A percentile compares a stretch with the other conserved stretches of the same genome.
Conservation (phyloP, 2,888 invertebrate species). For the Trachelus stipa region DNA sequence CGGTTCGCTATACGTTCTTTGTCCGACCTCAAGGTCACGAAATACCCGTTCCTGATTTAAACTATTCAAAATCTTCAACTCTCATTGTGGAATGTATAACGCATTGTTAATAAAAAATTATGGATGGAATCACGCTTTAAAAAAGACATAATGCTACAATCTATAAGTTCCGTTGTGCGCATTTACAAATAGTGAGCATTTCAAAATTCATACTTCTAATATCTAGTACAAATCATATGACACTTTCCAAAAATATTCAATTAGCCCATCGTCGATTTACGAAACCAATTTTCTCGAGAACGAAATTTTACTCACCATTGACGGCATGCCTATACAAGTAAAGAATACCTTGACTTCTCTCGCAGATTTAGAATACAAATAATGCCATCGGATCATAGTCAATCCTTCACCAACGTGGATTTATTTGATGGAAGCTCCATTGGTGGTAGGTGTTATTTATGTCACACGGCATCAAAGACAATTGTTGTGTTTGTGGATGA, state of each 20-base stretch:
- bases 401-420: conserved; percentile 72
- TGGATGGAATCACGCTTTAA: neutral
- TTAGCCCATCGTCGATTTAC: neutral
- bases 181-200: neutral
- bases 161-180: neutral
- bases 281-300: neutral
- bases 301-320: neutral
- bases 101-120: neutral
- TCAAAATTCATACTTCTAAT: neutral
- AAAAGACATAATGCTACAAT: neutral
- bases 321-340: neutral
- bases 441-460: conserved; percentile 87
- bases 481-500: conserved; percentile 82
- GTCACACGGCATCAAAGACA: conserved; percentile 87
- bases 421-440: conserved; percentile 84
- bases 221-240: neutral
- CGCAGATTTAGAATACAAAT: neutral
- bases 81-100: neutral
- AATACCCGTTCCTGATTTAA: neutral
- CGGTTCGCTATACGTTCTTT: neutral
- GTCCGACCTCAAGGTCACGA: neutral
- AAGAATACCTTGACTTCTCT: neutral
- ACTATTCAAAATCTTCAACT: neutral
- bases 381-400: neutral
- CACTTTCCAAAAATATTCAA: neutral